Percentiles rank a stretch among this genome's conserved stretches.
Evolutionary conservation across 2,888 invertebrate species (phyloP).

Genomic region (Drosophila meridiana): DNA sequence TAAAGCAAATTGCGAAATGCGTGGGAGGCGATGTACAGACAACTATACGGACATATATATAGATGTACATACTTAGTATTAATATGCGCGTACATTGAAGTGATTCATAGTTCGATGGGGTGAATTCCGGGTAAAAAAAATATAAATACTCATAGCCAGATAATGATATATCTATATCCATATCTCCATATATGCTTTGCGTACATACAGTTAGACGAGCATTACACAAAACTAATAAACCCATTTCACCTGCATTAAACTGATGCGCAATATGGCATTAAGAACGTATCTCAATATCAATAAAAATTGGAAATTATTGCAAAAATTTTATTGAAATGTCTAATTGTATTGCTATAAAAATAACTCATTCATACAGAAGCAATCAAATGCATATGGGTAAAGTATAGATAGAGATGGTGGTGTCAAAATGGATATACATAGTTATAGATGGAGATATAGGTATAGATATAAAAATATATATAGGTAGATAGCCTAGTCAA

Average conservation of each 20-base stretch:
- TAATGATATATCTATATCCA: conserved; percentile 1
- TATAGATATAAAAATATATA: neutral
- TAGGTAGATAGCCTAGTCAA: neutral
- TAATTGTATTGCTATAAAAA: neutral
- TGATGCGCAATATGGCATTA: neutral
- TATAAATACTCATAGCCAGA: conserved; percentile 2
- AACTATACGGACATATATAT: neutral
- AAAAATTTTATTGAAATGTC: neutral
- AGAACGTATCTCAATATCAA: neutral
- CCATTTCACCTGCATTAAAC: neutral
- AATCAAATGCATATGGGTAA: too few species aligned
- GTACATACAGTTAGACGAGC: too few species aligned
- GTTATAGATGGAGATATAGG: neutral
- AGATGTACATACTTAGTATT: neutral
- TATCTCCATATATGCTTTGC: neutral
- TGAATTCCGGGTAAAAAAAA: neutral
- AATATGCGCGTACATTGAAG: conserved; percentile 1
- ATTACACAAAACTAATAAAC: neutral
- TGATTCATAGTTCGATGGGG: neutral
- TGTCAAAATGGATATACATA: too few species aligned
- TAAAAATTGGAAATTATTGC: neutral
- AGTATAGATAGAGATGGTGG: too few species aligned
- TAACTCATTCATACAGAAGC: too few species aligned
- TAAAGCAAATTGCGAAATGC: conserved; percentile 33
- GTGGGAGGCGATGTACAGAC: neutral